These are phyloP conservation scores for Luperina nickerlii DNA, from an alignment of 2,888 invertebrate species.

Conservation along the genomic window DNA sequence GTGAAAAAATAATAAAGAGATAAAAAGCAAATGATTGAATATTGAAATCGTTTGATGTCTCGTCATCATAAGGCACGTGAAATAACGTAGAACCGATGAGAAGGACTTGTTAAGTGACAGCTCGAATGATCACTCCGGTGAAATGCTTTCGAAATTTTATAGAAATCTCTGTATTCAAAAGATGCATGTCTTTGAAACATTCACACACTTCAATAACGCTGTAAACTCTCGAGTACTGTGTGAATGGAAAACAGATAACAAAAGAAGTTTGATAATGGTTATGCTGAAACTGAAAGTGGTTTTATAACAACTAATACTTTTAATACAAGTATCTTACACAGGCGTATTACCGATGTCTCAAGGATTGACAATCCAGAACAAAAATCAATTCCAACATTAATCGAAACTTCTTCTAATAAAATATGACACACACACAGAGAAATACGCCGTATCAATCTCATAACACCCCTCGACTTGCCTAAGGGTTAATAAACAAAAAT, in stretches of 20 bases:
- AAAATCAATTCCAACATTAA: conserved; percentile 28
- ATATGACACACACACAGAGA: conserved; percentile 30
- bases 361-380: conserved; percentile 34
- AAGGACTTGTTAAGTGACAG: conserved; percentile 43
- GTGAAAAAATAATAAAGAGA: conserved; percentile 23
- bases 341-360: conserved; percentile 18
- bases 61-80: conserved; percentile 15
- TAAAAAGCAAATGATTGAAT: conserved; percentile 47
- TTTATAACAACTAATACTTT: not conserved
- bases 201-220: not conserved
- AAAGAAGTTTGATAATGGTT: not conserved
- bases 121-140: conserved; percentile 33
- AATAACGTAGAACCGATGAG: conserved; percentile 28
- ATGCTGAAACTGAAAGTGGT: conserved; percentile 16
- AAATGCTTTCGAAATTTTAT: conserved; percentile 3
- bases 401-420: conserved; percentile 49
- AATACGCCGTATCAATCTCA: conserved; percentile 45
- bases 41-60: conserved; percentile 41
- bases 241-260: not conserved
- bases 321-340: conserved; percentile 1
- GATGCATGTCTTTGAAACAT: conserved; percentile 1
- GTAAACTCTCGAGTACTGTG: not conserved
- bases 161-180: conserved; percentile 7
- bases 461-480: conserved; percentile 36
- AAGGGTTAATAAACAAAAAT: conserved; percentile 53